Percentiles rank a stretch among this genome's conserved stretches.
These are phyloP conservation scores for Pollenia griseotomentosa DNA, from an alignment of 2,888 invertebrate genomes.

Conservation along the genomic window DNA sequence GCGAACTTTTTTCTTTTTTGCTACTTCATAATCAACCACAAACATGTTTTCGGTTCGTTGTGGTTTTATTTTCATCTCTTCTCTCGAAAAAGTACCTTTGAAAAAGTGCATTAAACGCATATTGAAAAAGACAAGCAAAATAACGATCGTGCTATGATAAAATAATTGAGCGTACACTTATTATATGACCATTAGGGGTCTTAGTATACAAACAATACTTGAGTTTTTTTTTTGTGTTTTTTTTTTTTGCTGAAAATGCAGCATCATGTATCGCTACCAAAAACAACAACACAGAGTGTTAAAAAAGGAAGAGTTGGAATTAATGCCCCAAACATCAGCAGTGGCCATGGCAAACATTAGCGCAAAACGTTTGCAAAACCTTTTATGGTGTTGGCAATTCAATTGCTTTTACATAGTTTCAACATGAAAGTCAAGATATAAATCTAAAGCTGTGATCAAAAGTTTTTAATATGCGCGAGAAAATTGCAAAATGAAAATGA, in stretches of 20 bases:
- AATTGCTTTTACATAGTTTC: constrained; percentile 72
- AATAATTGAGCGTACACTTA: constrained; percentile 78
- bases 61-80: neutral
- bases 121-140: constrained; percentile 30
- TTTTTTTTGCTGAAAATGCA: constrained; percentile 12
- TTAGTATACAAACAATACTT: constrained; percentile 26
- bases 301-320: constrained; percentile 23
- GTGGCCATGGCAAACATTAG: constrained; percentile 43
- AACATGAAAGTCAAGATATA: constrained; percentile 44
- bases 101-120: neutral
- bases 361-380: constrained; percentile 73
- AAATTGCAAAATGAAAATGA: constrained; percentile 50
- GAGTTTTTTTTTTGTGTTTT: neutral
- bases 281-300: constrained; percentile 16
- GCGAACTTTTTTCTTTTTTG: neutral
- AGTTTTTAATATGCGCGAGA: constrained; percentile 35
- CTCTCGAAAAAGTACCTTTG: constrained; percentile 17
- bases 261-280: neutral
- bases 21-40: constrained; percentile 25
- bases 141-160: constrained; percentile 80
- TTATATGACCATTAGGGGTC: constrained; percentile 68
- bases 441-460: constrained; percentile 40
- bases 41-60: constrained; percentile 39
- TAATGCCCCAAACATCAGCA: constrained; percentile 27
- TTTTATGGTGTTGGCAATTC: constrained; percentile 76